Evolutionary conservation across 2,888 invertebrate genomes (phyloP).

Genomic region (Sphaerophoria taeniata): DNA sequence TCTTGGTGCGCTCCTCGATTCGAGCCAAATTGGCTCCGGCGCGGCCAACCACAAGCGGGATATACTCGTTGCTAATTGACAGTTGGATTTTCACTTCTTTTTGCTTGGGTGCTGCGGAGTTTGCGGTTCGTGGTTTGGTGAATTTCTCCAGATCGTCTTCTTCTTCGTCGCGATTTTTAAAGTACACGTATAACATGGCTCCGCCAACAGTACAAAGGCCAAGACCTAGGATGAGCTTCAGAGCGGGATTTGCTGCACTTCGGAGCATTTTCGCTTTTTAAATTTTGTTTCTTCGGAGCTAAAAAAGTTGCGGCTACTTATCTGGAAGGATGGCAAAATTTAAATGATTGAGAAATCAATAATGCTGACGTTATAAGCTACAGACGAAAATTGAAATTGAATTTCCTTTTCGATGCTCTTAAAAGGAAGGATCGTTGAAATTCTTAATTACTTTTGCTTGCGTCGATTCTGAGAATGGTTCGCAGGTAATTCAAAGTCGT

Average conservation of each 20-base stretch:
- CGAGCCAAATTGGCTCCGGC: conserved; percentile 90
- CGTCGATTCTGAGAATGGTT: neutral
- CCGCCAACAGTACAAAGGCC: conserved; percentile 88
- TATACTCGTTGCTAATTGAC: conserved; percentile 86
- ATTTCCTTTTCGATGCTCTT: neutral
- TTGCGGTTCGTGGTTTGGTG: conserved; percentile 44
- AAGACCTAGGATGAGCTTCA: conserved; percentile 87
- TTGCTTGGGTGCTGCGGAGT: conserved; percentile 74
- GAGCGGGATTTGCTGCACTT: conserved; percentile 79
- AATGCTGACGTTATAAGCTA: neutral
- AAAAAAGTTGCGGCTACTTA: neutral
- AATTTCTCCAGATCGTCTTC: conserved; percentile 76
- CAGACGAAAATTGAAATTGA: neutral
- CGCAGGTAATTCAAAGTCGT: neutral
- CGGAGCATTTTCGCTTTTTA: conserved; percentile 78
- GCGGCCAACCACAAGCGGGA: conserved; percentile 88
- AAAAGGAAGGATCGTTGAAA: neutral
- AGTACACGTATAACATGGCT: conserved; percentile 87
- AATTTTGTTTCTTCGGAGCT: neutral
- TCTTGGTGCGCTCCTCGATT: conserved; percentile 89
- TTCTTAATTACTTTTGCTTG: neutral
- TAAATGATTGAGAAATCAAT: neutral
- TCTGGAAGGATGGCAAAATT: conserved; percentile 30
- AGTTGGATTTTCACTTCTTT: conserved; percentile 85
- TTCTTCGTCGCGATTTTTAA: conserved; percentile 86